Evolutionary conservation across 1,140 invertebrate genomes (phyloP).

Genomic region (Venturia canescens): DNA sequence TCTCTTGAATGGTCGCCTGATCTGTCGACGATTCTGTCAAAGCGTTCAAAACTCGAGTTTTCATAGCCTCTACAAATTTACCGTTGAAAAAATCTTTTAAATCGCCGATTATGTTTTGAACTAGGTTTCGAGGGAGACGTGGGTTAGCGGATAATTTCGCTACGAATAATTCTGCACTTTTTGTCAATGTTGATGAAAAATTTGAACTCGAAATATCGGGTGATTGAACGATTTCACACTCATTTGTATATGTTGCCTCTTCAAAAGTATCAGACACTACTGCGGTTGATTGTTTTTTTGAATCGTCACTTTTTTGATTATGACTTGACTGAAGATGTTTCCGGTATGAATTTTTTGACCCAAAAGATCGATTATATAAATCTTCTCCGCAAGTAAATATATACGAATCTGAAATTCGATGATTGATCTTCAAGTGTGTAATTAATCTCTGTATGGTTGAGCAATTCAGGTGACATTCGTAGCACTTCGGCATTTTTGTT

Average conservation of each 20-base stretch:
- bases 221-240: slow-evolving; percentile 9
- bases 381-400: slow-evolving; percentile 15
- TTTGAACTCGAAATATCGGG: slow-evolving; percentile 12
- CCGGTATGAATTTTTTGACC: slow-evolving; percentile 11
- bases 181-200: slow-evolving; percentile 15
- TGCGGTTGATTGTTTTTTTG: not conserved
- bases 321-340: slow-evolving; percentile 5
- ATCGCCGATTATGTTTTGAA: slow-evolving; percentile 47
- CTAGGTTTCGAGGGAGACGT: slow-evolving; percentile 36
- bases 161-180: slow-evolving; percentile 10
- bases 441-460: slow-evolving; percentile 12
- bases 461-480: not conserved
- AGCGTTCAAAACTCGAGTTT: not conserved
- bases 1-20: slow-evolving; percentile 16
- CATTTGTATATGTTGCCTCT: not conserved
- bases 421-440: not conserved
- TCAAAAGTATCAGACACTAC: not conserved
- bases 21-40: not conserved
- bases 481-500: slow-evolving; percentile 18
- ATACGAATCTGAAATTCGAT: not conserved
- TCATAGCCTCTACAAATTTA: slow-evolving; percentile 6
- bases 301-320: slow-evolving; percentile 21
- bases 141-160: slow-evolving; percentile 41
- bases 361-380: not conserved
- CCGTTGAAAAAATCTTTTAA: slow-evolving; percentile 33